phyloP scores from a whole-genome alignment of 2,113 vertebrate genomes.

The Pipa parva region DNA sequence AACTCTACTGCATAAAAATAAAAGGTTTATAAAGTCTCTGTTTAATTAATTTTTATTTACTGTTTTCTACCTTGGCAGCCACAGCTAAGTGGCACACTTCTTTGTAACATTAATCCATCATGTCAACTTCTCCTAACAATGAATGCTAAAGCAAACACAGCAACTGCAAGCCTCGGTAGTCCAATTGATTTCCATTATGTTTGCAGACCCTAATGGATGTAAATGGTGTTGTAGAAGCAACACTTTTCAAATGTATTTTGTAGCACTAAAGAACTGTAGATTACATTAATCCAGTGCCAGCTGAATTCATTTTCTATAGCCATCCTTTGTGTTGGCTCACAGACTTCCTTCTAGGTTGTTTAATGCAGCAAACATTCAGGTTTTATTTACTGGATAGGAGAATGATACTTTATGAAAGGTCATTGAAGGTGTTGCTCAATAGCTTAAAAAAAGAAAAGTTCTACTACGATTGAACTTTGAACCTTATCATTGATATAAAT shows the following conservation, averaged over 20 bases:
- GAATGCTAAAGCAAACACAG: constrained; percentile 28
- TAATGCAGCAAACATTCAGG: neutral
- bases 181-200: constrained; percentile 42
- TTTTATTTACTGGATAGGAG: neutral
- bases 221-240: constrained; percentile 33
- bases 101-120: constrained; percentile 32
- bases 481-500: too few relatives aligned
- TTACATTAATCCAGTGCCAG: constrained; percentile 22
- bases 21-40: too few relatives aligned
- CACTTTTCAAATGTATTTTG: constrained; percentile 32
- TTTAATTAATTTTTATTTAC: neutral
- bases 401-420: neutral
- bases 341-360: neutral
- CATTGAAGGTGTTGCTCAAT: neutral
- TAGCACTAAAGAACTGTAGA: constrained; percentile 20
- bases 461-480: too few relatives aligned
- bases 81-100: neutral
- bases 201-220: constrained; percentile 34
- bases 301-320: constrained; percentile 18
- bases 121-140: constrained; percentile 24
- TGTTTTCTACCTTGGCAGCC: neutral
- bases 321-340: neutral
- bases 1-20: too few relatives aligned
- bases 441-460: neutral
- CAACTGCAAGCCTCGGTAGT: constrained; percentile 31